A percentile compares a stretch with the other conserved stretches of the same genome.
These are phyloP conservation scores for Dinomys branickii DNA, from an alignment of 2,113 vertebrate genomes.

Conservation along the genomic window DNA sequence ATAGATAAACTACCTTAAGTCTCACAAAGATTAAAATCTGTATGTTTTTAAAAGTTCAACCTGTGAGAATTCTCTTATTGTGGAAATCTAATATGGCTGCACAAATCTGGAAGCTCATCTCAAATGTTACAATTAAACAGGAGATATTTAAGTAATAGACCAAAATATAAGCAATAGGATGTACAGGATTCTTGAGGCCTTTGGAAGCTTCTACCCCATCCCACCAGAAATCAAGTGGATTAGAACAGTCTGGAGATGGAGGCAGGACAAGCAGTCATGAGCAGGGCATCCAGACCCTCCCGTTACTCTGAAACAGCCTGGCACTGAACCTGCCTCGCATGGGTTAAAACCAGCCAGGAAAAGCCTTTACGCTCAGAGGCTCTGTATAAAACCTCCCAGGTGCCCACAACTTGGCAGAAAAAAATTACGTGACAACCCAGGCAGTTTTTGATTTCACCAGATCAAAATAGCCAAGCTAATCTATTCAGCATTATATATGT, in stretches of 20 bases:
- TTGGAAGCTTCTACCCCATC: not conserved
- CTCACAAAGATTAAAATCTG: slow-evolving; percentile 50
- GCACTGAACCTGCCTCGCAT: not conserved
- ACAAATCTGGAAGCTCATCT: slow-evolving; percentile 21
- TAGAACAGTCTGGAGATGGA: not conserved
- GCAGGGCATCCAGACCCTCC: not conserved
- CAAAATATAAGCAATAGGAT: not conserved
- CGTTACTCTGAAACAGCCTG: not conserved
- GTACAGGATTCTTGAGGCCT: not conserved
- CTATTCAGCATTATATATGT: not conserved
- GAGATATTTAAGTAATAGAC: not conserved
- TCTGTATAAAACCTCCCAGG: not conserved
- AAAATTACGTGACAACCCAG: not conserved
- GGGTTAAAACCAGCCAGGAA: not conserved
- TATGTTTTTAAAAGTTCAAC: not conserved
- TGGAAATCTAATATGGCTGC: not conserved
- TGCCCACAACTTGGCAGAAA: not conserved
- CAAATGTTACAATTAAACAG: not conserved
- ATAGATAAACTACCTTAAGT: not conserved
- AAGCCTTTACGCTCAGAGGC: not conserved
- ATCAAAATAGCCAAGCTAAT: slow-evolving; percentile 12
- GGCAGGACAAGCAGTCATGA: not conserved
- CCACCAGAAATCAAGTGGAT: not conserved
- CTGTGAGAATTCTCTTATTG: slow-evolving; percentile 5
- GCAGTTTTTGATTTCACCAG: not conserved